phyloP scores from a whole-genome alignment of 2,888 invertebrate genomes.

The Microctonus aethiopoides region DNA sequence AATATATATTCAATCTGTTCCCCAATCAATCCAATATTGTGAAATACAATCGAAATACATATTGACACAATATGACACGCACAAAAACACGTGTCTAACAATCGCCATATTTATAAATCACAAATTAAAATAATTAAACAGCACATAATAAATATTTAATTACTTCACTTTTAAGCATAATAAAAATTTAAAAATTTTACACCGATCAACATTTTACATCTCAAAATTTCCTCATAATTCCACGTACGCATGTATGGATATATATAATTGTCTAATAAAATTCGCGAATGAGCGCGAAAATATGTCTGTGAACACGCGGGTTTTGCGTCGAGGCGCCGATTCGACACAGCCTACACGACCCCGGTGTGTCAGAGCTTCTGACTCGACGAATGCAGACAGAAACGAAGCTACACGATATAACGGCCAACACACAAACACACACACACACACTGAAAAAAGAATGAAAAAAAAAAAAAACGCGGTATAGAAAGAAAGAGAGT shows the following conservation, averaged over 20 bases:
- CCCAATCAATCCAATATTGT: not conserved
- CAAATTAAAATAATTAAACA: not conserved
- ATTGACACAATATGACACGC: slow-evolving; percentile 3
- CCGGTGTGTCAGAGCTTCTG: slow-evolving; percentile 59
- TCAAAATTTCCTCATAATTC: slow-evolving; percentile 7
- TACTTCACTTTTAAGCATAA: no score
- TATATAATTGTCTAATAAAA: not conserved
- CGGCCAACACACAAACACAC: slow-evolving; percentile 46
- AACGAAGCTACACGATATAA: slow-evolving; percentile 64
- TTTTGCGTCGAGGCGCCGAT: slow-evolving; percentile 45
- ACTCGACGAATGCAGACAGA: slow-evolving; percentile 62
- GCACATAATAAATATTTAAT: slow-evolving; percentile 18
- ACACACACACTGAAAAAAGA: slow-evolving; percentile 24
- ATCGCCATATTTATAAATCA: slow-evolving; percentile 19
- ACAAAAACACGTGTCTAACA: slow-evolving; percentile 17
- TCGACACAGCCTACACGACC: slow-evolving; percentile 50
- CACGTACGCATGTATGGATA: slow-evolving; percentile 33
- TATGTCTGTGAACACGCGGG: not conserved
- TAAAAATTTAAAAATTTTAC: no score
- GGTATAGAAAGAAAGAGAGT: slow-evolving; percentile 36
- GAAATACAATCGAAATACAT: not conserved
- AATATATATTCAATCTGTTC: not conserved
- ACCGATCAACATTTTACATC: not conserved
- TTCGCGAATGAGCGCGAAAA: not conserved
- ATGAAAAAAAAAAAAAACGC: slow-evolving; percentile 40